Evolutionary conservation across 92 coral and sea anemone genomes (phyloP), one percentile per base, ranked within the genome.

Genomic region (Paragorgia papillata): DNA sequence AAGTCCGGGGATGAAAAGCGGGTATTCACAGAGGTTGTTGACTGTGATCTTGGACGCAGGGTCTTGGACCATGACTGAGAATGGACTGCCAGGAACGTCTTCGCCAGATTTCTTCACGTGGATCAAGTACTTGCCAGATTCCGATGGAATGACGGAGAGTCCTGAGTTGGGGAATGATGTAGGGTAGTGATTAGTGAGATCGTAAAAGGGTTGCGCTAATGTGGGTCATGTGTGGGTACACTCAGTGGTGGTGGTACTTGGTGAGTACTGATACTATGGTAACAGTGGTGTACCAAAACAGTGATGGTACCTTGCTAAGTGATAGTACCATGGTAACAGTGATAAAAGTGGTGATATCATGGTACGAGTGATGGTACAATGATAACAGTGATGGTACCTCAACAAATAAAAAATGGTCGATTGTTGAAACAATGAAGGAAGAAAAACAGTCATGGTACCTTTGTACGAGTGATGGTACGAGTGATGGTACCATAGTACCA

Each of bases 1-100:
- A 43, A 92, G 79, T 71, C 97, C 97, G 55, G 97, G 97, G 34
- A 92, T 92, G 37, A 87, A 91, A 21, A 92, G 97, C 2, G 96
- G 96, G 25, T 86, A 91, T 54, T 94, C 97, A 56, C 97, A 92
- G 12, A 93, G 97, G 9, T 90, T 83, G 15, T 96, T 96, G 27
- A 92, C 90, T 15, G 91, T 79, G 68, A 88, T 85, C 65, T 73
- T 86, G 59, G 85, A 75, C 63, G 86, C 85, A 51, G 98, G 97
- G 35, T 91, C 95, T 28, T 86, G 88, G 9, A 94, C 98, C 94
- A 91, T 91, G 85, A 94, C 95, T 35, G 89, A 74, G 86, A 87
- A 90, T 62, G 97, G 97, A 69, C 96, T 90, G 30, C 90, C 92
- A 28, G 81, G 59, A 28, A 94, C 81, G 66, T 94, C 94, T 58